Evolutionary conservation across 2,113 vertebrate species (phyloP).

Genomic region (Neofelis nebulosa): DNA sequence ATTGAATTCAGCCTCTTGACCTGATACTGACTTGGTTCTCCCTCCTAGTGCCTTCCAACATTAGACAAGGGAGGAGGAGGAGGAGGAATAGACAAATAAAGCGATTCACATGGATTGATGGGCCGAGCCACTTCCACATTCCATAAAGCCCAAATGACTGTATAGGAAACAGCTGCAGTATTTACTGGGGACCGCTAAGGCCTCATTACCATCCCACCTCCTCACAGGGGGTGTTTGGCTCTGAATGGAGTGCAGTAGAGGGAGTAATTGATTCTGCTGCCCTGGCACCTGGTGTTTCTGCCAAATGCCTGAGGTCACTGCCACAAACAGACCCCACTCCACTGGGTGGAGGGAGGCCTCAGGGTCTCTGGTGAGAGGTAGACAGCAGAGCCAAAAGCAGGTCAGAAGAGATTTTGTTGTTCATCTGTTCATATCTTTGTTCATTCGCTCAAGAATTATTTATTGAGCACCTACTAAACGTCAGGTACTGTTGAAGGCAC

Average conservation of each 20-base stretch:
- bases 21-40: conserved; percentile 21
- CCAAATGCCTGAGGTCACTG: background rate
- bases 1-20: conserved; percentile 70
- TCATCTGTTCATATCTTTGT: background rate
- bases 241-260: conserved; percentile 38
- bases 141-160: conserved; percentile 57
- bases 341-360: background rate
- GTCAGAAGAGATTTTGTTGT: background rate
- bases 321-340: background rate
- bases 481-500: background rate
- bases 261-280: conserved; percentile 49
- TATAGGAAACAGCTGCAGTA: conserved; percentile 63
- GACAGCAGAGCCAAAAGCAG: background rate
- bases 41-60: conserved; percentile 12
- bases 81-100: conserved; percentile 36
- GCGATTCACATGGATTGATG: conserved; percentile 49
- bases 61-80: conserved; percentile 49
- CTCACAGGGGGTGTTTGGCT: conserved; percentile 10
- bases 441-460: background rate
- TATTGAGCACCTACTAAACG: background rate
- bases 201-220: conserved; percentile 34
- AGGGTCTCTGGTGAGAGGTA: background rate
- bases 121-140: conserved; percentile 64
- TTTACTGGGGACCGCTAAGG: conserved; percentile 26
- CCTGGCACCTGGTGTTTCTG: conserved; percentile 52